Conservation (phyloP, 2,888 invertebrate genomes). For the Mesoligia furuncula region DNA sequence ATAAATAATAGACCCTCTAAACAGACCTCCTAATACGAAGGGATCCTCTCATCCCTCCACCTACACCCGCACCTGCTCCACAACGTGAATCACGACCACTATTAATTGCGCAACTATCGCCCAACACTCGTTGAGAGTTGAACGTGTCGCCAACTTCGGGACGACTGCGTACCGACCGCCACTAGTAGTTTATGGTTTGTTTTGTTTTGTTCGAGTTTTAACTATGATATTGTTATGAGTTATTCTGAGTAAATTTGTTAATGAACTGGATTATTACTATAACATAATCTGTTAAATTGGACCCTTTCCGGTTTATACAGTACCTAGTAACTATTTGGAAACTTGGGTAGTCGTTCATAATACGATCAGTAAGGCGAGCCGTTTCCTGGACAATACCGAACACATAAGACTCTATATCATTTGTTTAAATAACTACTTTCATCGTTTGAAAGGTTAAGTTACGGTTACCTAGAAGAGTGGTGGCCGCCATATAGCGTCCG, state of each 20-base stretch:
- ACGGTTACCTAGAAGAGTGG: neutral
- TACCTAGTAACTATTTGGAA: neutral
- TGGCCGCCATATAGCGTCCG: neutral
- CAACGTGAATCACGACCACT: constrained; percentile 20
- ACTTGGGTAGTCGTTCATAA: neutral
- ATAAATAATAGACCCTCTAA: constrained; percentile 1
- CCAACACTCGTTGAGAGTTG: constrained; percentile 25
- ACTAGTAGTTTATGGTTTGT: constrained; percentile 4
- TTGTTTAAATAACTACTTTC: neutral
- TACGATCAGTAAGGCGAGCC: neutral
- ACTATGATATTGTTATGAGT: constrained; percentile 36
- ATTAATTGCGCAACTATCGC: constrained; percentile 36
- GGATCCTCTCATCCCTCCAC: neutral
- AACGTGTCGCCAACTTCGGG: constrained; percentile 19
- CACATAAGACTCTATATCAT: neutral
- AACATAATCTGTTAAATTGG: neutral
- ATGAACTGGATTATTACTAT: constrained; percentile 20
- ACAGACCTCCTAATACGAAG: constrained; percentile 16
- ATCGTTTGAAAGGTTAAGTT: neutral
- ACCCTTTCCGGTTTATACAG: neutral
- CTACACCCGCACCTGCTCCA: constrained; percentile 14
- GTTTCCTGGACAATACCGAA: neutral
- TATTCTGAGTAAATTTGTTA: constrained; percentile 6
- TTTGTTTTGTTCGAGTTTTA: constrained; percentile 22
- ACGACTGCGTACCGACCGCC: neutral